Conservation (phyloP, 2,113 vertebrate species). For the Myotis yumanensis region DNA sequence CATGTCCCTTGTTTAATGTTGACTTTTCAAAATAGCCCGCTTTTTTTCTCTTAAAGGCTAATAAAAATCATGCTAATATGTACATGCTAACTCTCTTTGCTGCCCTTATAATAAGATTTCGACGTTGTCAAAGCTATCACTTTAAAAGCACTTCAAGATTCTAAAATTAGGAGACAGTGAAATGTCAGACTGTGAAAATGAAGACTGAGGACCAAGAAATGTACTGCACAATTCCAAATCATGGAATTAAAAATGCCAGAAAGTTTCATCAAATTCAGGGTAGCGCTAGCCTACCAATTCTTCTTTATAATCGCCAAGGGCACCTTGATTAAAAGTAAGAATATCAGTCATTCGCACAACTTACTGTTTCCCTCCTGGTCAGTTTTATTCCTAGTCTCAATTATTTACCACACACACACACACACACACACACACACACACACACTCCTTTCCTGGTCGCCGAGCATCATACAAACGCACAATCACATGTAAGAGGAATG, state of each 20-base stretch:
- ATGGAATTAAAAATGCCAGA: neutral
- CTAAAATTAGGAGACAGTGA: slow-evolving; percentile 62
- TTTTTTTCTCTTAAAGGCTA: neutral
- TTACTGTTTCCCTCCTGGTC: neutral
- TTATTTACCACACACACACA: neutral
- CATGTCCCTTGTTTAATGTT: neutral
- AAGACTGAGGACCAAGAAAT: slow-evolving; percentile 29
- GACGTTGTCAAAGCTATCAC: slow-evolving; percentile 73
- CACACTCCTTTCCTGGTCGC: no score
- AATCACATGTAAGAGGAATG: neutral
- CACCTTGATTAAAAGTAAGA: neutral
- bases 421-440: neutral
- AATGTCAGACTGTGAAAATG: neutral
- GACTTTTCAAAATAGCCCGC: neutral
- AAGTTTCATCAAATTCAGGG: neutral
- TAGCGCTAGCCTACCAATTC: fast-evolving
- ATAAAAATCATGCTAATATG: neutral
- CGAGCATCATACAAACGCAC: neutral
- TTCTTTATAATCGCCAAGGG: neutral
- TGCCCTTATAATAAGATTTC: slow-evolving; percentile 64
- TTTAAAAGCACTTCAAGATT: slow-evolving; percentile 72
- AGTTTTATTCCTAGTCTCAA: neutral
- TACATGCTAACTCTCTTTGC: slow-evolving; percentile 51
- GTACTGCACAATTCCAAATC: neutral
- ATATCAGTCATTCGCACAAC: neutral